Base-by-base conservation (phyloP, 1,140 invertebrate genomes). In the Pogonognathellus flavescens region DNA sequence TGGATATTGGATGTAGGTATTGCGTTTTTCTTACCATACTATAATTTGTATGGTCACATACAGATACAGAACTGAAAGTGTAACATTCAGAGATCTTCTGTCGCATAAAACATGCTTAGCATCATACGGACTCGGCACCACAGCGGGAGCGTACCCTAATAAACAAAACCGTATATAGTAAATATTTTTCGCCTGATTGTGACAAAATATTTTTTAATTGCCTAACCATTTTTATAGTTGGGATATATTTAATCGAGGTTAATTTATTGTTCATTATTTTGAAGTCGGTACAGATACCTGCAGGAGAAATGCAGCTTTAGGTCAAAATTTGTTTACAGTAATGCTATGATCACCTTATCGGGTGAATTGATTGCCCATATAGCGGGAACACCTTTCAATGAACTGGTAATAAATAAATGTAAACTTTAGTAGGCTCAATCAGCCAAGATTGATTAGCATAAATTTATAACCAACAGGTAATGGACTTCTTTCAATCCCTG, bases 41-140 rank as follows among this genome's bases (percentile, higher is more conserved):
- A n/a, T n/a, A n/a, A n/a, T n/a, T n/a, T n/a, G n/a, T n/a, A n/a
- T n/a, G n/a, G n/a, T n/a, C n/a, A n/a, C n/a, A n/a, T 52, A 6
- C 25, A 82, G 84, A 70, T 85, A 53, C 57, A 55, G 80, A 7
- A 66, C 84, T 9, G 84, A 85, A 41, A 25, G 31, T 57, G 52
- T 49, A 4, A 82, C 84, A 3, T 55, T 85, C 14, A 13, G 84
- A n/a, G 84, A 85, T 82, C 55, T 85, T 18, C 80, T 85, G 5
- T 82, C 84, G 9, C 84, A 85, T 66, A 72, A 52, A 20, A 25
- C 16, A 11, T 85, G 84, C 18, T 25, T 85, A 5, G 41, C 11
- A 10, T n/a, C 59, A 18, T n/a, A 84, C 20, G 49, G 49, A 6
- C 53, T 20, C 7, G 76, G 76, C 10, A n/a, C 18, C 10, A 62